Evolutionary conservation across 1,140 invertebrate species (phyloP).

Genomic region (Sarcophaga bullata): DNA sequence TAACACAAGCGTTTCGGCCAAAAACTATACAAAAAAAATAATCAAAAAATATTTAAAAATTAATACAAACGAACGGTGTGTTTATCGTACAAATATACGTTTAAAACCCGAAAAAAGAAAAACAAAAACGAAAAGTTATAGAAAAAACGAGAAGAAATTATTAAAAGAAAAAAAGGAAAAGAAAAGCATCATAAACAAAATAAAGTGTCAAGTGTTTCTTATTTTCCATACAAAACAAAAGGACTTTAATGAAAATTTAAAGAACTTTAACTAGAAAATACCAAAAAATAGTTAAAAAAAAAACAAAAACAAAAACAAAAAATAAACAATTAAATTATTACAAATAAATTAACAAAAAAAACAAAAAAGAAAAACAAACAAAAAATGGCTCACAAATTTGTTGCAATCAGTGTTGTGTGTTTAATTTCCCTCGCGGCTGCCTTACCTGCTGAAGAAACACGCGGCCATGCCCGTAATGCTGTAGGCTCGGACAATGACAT

Average conservation of each 20-base stretch:
- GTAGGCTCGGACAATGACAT: constrained; percentile 78
- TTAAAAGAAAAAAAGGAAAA: too few relatives aligned
- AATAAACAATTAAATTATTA: constrained; percentile 28
- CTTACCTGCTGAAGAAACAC: constrained; percentile 75
- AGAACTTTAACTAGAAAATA: constrained; percentile 16
- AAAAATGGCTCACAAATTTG: constrained; percentile 55
- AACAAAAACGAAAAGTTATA: background rate
- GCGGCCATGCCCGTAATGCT: constrained; percentile 69
- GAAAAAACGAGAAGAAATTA: background rate
- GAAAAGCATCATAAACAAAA: constrained; percentile 52
- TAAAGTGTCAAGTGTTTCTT: constrained; percentile 54
- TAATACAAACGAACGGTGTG: constrained; percentile 44
- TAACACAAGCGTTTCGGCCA: constrained; percentile 50
- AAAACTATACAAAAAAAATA: constrained; percentile 44
- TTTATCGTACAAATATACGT: constrained; percentile 44
- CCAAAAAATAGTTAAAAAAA: constrained; percentile 36
- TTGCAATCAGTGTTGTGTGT: constrained; percentile 67
- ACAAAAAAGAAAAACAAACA: constrained; percentile 47
- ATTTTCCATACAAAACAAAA: constrained; percentile 31
- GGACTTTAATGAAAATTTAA: constrained; percentile 44
- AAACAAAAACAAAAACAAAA: constrained; percentile 48
- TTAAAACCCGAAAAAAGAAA: background rate
- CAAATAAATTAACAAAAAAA: constrained; percentile 50
- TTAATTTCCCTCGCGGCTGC: constrained; percentile 69
- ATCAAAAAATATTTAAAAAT: constrained; percentile 37